Base-by-base conservation (phyloP, 2,888 invertebrate genomes). In the Limenitis camilla region DNA sequence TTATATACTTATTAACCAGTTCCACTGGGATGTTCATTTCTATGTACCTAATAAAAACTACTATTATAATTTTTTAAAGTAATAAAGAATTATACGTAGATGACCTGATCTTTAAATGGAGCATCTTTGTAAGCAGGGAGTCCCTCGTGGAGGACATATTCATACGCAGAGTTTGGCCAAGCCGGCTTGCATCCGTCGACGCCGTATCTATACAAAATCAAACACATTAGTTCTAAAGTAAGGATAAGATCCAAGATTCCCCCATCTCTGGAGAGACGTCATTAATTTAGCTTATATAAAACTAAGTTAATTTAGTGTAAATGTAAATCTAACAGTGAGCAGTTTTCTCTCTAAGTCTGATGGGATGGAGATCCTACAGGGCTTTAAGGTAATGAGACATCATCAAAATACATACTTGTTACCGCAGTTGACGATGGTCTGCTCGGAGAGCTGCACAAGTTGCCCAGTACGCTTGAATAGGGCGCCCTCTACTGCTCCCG, bases 401-500 rank as follows among this genome's bases (percentile, higher is more conserved):
- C 9, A 33, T 2, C 1, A 33, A 4, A 29, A 35, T 55, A 69
- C 76, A 60, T n/a, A 80, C 77, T 71, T 68, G 6, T 69, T 64
- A 4, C 72, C 77, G 72, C 84, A 84, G 72, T 84, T 84, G 49
- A 85, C 76, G 58, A 85, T 74, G 56, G 61, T 60, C 67, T 83
- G 82, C 63, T 76, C 76, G 60, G 79, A 78, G 55, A 85, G 78
- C 49, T 74, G 61, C 60, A 76, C 75, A 47, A 82, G 74, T 43
- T 66, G 67, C 49, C 73, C 66, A 49, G 76, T 74, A 60, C 65
- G 63, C 53, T 67, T 61, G 69, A 74, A 81, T 61, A 82, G 71
- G 52, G 82, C 83, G 54, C 83, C 81, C 63, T 84, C 84, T 62
- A 83, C 78, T 31, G 84, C 76, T 44, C 77, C 84, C 49, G 73